Evolutionary conservation across 2,888 invertebrate genomes (phyloP).

Genomic region (Andrena chrysosceles): DNA sequence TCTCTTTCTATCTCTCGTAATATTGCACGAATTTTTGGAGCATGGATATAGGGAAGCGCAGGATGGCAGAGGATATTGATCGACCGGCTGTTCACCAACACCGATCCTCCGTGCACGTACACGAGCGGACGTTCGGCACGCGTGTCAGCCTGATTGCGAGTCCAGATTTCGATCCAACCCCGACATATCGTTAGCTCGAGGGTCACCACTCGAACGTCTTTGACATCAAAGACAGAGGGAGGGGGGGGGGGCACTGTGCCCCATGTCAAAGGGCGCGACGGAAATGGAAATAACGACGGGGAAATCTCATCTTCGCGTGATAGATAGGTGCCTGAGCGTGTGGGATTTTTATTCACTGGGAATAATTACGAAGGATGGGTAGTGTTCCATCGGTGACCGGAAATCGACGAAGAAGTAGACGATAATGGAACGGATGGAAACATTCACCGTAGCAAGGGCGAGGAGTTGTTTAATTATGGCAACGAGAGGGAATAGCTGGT

Average conservation of each 20-base stretch:
- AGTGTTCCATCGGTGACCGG: background rate
- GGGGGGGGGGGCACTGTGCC: background rate
- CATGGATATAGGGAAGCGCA: slow-evolving; percentile 17
- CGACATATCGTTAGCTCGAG: slow-evolving; percentile 40
- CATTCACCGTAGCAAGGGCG: background rate
- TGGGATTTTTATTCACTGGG: background rate
- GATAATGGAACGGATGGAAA: background rate
- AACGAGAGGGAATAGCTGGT: background rate
- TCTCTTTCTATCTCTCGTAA: slow-evolving; percentile 29
- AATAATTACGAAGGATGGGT: background rate
- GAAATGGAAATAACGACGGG: slow-evolving; percentile 15
- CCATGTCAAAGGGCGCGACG: slow-evolving; percentile 30
- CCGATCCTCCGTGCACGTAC: slow-evolving; percentile 22
- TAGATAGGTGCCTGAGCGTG: background rate
- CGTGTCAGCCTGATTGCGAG: slow-evolving; percentile 21
- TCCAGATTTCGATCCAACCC: slow-evolving; percentile 25
- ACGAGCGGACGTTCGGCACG: slow-evolving; percentile 11
- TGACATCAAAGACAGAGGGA: slow-evolving; percentile 32
- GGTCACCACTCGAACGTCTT: slow-evolving; percentile 35
- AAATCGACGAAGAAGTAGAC: background rate
- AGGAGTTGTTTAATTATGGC: slow-evolving; percentile 38
- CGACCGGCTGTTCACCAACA: slow-evolving; percentile 33
- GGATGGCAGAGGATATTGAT: slow-evolving; percentile 56
- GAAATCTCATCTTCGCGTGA: slow-evolving; percentile 3
- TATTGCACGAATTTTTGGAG: slow-evolving; percentile 60